phyloP scores from a whole-genome alignment of 2,113 vertebrate species.

The Apistogramma diplotaenia region DNA sequence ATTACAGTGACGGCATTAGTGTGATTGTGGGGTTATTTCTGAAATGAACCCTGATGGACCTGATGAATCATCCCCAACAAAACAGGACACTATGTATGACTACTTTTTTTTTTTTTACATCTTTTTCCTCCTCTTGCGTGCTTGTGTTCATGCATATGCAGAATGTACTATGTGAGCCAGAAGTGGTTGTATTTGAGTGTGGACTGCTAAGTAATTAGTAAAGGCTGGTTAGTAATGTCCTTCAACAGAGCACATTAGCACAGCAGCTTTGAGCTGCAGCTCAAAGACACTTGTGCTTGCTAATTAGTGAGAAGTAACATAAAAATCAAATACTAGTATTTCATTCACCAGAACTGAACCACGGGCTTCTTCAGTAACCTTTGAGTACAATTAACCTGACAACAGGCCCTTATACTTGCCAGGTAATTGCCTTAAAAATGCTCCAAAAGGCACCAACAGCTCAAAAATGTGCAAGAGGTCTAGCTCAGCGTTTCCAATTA shows the following conservation, averaged over 20 bases:
- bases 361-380: background rate
- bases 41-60: constrained; percentile 37
- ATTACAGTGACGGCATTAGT: constrained; percentile 72
- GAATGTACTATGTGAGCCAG: background rate
- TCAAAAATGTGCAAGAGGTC: too few relatives aligned
- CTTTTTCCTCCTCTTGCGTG: background rate
- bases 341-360: background rate
- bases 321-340: background rate
- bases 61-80: constrained; percentile 47
- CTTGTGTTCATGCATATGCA: background rate
- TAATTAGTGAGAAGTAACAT: background rate
- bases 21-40: constrained; percentile 37
- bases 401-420: background rate
- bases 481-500: too few relatives aligned
- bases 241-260: background rate
- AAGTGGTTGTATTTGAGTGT: background rate
- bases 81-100: background rate
- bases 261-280: too few relatives aligned
- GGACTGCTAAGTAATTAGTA: background rate
- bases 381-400: background rate
- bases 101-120: background rate
- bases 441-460: too few relatives aligned
- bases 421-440: background rate
- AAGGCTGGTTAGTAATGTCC: background rate
- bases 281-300: background rate